phyloP scores from a whole-genome alignment of 2,888 invertebrate species.

The Lycia hirtaria region DNA sequence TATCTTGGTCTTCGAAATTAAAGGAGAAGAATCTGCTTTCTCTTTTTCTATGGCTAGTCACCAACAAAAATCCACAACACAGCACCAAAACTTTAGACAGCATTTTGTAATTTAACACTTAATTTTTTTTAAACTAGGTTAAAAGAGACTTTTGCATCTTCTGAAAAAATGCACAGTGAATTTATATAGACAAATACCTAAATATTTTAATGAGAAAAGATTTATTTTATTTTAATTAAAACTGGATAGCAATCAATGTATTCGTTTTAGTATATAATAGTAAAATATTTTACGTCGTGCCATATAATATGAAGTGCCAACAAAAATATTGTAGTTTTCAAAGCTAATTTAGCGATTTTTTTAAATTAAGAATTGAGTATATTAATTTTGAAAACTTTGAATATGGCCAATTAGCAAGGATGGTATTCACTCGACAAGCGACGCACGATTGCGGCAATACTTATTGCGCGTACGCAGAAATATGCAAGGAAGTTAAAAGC shows the following conservation, averaged over 20 bases:
- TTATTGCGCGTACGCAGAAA: slow-evolving; percentile 61
- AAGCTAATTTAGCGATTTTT: no score
- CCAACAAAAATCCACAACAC: slow-evolving; percentile 45
- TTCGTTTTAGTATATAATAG: no score
- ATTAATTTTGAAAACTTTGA: neutral
- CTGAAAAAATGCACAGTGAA: no score
- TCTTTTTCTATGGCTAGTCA: slow-evolving; percentile 48
- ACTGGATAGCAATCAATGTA: no score
- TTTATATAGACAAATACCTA: no score
- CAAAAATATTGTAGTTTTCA: no score
- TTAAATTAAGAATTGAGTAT: no score
- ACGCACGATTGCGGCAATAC: slow-evolving; percentile 58
- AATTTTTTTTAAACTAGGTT: slow-evolving; percentile 27
- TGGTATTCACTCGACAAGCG: slow-evolving; percentile 54
- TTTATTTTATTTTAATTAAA: no score
- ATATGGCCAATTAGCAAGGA: slow-evolving; percentile 48
- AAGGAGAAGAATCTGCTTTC: slow-evolving; percentile 83
- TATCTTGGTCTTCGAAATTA: slow-evolving; percentile 79
- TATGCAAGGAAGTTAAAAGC: slow-evolving; percentile 57
- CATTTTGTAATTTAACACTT: slow-evolving; percentile 47
- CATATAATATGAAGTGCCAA: no score
- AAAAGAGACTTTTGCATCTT: neutral
- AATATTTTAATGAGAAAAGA: no score
- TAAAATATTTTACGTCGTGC: no score
- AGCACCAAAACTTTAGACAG: slow-evolving; percentile 43